These are phyloP conservation scores for Torymus tubicola DNA, from an alignment of 2,888 invertebrate genomes.

Conservation along the genomic window DNA sequence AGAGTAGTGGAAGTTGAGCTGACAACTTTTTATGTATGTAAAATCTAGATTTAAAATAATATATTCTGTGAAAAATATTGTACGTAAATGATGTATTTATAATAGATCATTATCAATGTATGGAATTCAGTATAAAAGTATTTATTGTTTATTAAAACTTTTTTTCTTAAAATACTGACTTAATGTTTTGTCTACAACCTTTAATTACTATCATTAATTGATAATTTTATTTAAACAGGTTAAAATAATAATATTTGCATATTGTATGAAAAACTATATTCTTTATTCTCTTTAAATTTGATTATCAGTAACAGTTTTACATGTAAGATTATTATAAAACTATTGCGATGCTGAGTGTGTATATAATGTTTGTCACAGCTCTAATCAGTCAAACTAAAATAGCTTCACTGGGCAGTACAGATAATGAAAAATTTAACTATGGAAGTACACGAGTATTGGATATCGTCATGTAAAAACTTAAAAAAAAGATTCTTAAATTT, in stretches of 20 bases:
- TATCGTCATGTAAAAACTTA: conserved; percentile 23
- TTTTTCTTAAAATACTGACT: conserved; percentile 46
- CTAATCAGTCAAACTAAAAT: conserved; percentile 49
- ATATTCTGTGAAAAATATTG: conserved; percentile 57
- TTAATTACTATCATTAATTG: background rate
- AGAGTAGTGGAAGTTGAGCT: conserved; percentile 34
- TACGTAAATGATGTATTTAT: conserved; percentile 52
- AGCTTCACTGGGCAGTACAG: background rate
- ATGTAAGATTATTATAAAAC: conserved; percentile 18
- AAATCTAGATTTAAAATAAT: conserved; percentile 51
- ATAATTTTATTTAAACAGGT: background rate
- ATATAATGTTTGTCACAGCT: conserved; percentile 44
- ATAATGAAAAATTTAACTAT: conserved; percentile 3
- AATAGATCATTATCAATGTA: conserved; percentile 50
- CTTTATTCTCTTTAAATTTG: conserved; percentile 29
- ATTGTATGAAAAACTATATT: conserved; percentile 26
- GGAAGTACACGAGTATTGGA: conserved; percentile 31
- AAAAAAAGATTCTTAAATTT: background rate
- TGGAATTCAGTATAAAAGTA: conserved; percentile 50
- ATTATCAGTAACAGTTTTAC: conserved; percentile 21
- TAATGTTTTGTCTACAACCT: conserved; percentile 24
- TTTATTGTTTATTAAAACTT: conserved; percentile 58
- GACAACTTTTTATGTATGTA: conserved; percentile 55
- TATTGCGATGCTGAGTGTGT: background rate
- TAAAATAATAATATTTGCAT: conserved; percentile 24